Percentiles rank a stretch among this genome's conserved stretches.
Evolutionary conservation across 2,797 vertebrate genomes (phyloP).

Genomic region (Momotus momota): DNA sequence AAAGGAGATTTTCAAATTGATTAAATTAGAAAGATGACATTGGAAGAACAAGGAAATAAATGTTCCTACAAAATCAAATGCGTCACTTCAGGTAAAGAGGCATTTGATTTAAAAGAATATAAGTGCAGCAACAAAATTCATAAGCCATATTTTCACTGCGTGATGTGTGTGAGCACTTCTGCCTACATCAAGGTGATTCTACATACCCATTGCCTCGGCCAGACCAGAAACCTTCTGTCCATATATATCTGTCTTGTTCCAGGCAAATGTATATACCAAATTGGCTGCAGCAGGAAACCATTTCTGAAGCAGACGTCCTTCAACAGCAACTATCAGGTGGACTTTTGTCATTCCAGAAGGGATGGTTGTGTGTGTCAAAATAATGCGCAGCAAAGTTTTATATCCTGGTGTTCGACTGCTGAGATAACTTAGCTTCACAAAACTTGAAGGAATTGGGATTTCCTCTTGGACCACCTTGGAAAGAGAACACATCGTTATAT

Average conservation of each 20-base stretch:
- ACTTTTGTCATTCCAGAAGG: slow-evolving; percentile 90
- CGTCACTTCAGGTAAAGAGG: slow-evolving; percentile 32
- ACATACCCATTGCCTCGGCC: slow-evolving; percentile 91
- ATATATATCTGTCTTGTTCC: slow-evolving; percentile 98
- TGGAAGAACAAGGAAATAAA: slow-evolving; percentile 44
- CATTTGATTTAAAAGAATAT: slow-evolving; percentile 45
- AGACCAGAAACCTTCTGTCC: slow-evolving; percentile 95
- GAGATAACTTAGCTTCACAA: slow-evolving; percentile 92
- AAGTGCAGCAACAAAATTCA: neutral
- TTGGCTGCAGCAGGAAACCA: slow-evolving; percentile 94
- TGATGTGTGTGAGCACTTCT: neutral
- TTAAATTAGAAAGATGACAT: slow-evolving; percentile 61
- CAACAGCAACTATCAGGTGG: slow-evolving; percentile 90
- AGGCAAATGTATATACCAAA: slow-evolving; percentile 91
- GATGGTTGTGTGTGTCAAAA: slow-evolving; percentile 88
- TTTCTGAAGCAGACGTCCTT: slow-evolving; percentile 92
- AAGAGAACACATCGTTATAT: neutral
- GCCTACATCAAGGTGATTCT: slow-evolving; percentile 36
- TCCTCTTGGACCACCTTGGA: slow-evolving; percentile 93
- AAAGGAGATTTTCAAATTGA: slow-evolving; percentile 60
- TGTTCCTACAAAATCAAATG: slow-evolving; percentile 42
- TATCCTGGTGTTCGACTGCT: slow-evolving; percentile 93
- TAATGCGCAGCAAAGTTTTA: slow-evolving; percentile 90
- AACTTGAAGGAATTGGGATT: slow-evolving; percentile 91
- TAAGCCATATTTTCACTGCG: neutral